Percentiles rank a stretch among this genome's conserved stretches.
phyloP scores from a whole-genome alignment of 2,113 vertebrate genomes.

The Thamnaconus septentrionalis region DNA sequence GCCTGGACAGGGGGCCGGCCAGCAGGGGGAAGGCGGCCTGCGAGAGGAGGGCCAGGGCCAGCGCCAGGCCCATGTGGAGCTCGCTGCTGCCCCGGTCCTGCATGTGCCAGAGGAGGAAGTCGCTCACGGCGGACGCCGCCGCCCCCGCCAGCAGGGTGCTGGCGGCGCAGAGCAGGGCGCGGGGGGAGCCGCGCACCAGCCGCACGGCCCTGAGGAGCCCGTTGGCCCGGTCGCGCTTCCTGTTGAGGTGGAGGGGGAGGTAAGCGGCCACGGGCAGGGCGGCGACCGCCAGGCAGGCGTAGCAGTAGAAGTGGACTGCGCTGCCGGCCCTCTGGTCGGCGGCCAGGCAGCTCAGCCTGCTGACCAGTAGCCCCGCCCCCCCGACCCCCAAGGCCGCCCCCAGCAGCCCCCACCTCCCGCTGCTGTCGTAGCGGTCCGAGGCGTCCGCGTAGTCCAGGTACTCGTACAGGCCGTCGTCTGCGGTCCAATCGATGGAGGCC shows the following conservation, averaged over 20 bases:
- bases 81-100: slow-evolving; percentile 79
- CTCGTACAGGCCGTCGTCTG: slow-evolving; percentile 85
- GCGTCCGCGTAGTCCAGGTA: slow-evolving; percentile 87
- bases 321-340: slow-evolving; percentile 28
- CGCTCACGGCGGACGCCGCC: slow-evolving; percentile 61
- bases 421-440: slow-evolving; percentile 72
- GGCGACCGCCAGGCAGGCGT: slow-evolving; percentile 57
- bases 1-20: slow-evolving; percentile 55
- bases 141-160: slow-evolving; percentile 76
- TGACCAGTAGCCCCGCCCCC: slow-evolving; percentile 72
- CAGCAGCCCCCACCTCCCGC: slow-evolving; percentile 76
- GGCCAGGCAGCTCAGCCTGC: slow-evolving; percentile 72
- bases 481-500: slow-evolving; percentile 77
- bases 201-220: slow-evolving; percentile 75
- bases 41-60: slow-evolving; percentile 73
- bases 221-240: slow-evolving; percentile 47
- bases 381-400: slow-evolving; percentile 76
- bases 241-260: slow-evolving; percentile 76
- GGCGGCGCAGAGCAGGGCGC: slow-evolving; percentile 69
- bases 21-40: slow-evolving; percentile 76
- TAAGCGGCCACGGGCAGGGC: slow-evolving; percentile 55
- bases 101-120: slow-evolving; percentile 92
- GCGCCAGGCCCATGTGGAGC: slow-evolving; percentile 81
- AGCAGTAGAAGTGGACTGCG: slow-evolving; percentile 79
- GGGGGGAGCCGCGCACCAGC: slow-evolving; percentile 72